These are phyloP conservation scores for Acanthosepion lycidas DNA, from an alignment of 2,888 invertebrate genomes.

Conservation along the genomic window DNA sequence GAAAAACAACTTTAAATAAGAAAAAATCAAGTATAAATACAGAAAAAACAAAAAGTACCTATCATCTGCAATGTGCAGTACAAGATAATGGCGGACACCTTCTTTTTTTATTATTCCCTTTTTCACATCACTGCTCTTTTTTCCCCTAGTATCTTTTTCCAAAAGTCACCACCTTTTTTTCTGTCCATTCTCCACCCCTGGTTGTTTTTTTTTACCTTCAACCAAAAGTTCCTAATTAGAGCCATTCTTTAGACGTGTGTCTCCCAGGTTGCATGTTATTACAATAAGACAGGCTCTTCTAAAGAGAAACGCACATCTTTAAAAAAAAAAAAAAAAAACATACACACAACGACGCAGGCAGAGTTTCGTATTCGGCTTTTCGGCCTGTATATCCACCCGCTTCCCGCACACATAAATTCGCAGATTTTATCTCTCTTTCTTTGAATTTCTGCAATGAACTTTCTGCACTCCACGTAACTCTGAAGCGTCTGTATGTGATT, in stretches of 20 bases:
- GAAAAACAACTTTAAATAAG: background rate
- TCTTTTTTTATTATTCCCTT: background rate
- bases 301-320: no score
- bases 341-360: background rate
- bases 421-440: no score
- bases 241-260: background rate
- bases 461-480: no score
- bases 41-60: background rate
- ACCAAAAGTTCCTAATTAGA: slow-evolving; percentile 18
- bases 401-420: no score
- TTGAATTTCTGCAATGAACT: no score
- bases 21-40: background rate
- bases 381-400: background rate
- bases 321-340: no score
- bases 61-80: background rate
- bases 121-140: background rate
- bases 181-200: background rate
- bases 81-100: background rate
- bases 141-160: background rate
- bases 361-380: background rate
- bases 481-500: no score
- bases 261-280: slow-evolving; percentile 16
- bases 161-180: background rate
- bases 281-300: background rate
- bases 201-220: background rate